phyloP scores from a whole-genome alignment of 2,888 invertebrate genomes.

The Drosophila pseudotakahashii region DNA sequence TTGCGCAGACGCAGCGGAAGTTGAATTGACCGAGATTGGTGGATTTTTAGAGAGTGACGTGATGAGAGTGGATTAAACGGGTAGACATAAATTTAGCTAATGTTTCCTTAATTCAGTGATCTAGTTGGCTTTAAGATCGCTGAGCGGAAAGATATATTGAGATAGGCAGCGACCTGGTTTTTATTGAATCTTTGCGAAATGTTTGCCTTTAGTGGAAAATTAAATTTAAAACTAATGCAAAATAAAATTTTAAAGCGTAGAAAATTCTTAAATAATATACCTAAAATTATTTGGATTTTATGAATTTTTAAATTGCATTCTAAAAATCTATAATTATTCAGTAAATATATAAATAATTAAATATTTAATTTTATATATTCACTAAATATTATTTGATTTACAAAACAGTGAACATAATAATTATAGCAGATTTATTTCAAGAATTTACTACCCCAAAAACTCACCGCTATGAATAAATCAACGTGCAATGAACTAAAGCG shows the following conservation, averaged over 20 bases:
- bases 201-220: background rate
- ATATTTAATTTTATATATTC: too few species aligned
- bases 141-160: background rate
- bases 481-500: conserved; percentile 6
- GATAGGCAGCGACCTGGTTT: conserved; percentile 3
- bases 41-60: background rate
- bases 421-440: background rate
- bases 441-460: background rate
- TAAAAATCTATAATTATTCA: too few species aligned
- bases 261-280: too few species aligned
- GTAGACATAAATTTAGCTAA: background rate
- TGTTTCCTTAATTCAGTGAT: conserved; percentile 1
- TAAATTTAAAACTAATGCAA: too few species aligned
- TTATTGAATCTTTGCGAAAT: background rate
- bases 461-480: background rate
- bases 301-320: background rate
- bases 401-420: background rate
- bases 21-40: conserved; percentile 25
- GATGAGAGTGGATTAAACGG: background rate
- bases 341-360: too few species aligned
- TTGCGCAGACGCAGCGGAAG: conserved; percentile 60
- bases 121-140: background rate
- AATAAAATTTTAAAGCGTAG: too few species aligned
- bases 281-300: background rate
- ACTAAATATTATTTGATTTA: too few species aligned